Evolutionary conservation across 2,888 invertebrate genomes (phyloP).

Genomic region (Rhagophthalmus giganteus): DNA sequence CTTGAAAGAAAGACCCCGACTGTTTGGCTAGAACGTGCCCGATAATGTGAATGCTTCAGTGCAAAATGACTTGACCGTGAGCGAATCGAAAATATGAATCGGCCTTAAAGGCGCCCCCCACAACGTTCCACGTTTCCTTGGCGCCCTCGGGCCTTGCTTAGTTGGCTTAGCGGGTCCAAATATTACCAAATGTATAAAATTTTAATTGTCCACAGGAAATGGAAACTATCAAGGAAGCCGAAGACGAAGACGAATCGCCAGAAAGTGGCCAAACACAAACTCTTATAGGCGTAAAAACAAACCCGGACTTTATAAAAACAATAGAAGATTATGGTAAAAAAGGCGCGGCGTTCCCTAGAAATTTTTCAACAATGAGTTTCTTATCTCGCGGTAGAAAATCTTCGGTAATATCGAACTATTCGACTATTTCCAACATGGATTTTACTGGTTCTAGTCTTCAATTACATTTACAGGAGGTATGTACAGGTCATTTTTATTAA

Average conservation of each 20-base stretch:
- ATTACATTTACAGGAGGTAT: conserved; percentile 63
- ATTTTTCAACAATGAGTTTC: conserved; percentile 54
- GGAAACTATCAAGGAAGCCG: conserved; percentile 69
- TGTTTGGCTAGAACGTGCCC: too few relatives aligned
- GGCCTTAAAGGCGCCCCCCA: too few relatives aligned
- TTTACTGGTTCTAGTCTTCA: conserved; percentile 75
- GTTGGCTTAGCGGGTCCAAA: not conserved
- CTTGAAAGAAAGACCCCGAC: too few relatives aligned
- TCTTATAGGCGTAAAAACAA: conserved; percentile 46
- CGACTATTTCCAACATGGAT: conserved; percentile 73
- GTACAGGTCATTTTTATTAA: too few relatives aligned
- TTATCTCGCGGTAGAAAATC: conserved; percentile 43
- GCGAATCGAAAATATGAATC: too few relatives aligned
- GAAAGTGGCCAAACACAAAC: conserved; percentile 45
- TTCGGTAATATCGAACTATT: conserved; percentile 68
- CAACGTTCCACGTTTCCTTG: too few relatives aligned
- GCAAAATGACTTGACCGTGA: too few relatives aligned
- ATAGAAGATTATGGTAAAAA: conserved; percentile 44
- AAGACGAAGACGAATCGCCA: conserved; percentile 63
- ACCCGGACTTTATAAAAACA: conserved; percentile 49
- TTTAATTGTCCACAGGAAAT: conserved; percentile 60
- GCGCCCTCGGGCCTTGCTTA: too few relatives aligned
- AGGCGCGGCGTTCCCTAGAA: conserved; percentile 51
- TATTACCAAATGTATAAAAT: not conserved
- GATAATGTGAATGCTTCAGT: too few relatives aligned